Evolutionary conservation across 2,113 vertebrate species (phyloP).

Genomic region (Gasterosteus aculeatus): DNA sequence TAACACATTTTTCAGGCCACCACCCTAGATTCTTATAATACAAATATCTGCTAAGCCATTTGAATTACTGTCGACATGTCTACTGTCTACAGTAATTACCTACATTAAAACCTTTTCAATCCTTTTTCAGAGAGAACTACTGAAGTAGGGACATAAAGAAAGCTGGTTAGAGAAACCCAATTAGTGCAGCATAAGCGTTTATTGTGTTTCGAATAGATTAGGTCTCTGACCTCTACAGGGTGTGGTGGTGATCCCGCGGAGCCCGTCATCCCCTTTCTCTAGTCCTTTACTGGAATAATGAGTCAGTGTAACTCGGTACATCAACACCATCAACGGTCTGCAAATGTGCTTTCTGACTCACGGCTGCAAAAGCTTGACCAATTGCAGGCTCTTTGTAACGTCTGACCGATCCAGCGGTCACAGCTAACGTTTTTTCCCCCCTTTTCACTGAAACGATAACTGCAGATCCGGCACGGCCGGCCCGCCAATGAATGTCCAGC

Average conservation of each 20-base stretch:
- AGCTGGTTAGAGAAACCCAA: conserved; percentile 13
- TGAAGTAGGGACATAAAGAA: neutral
- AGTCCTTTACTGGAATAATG: conserved; percentile 68
- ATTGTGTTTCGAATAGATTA: conserved; percentile 30
- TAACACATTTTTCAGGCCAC: neutral
- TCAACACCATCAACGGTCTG: conserved; percentile 35
- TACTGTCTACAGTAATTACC: neutral
- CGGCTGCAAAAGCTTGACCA: neutral
- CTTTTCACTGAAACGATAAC: conserved; percentile 31
- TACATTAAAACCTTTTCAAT: neutral
- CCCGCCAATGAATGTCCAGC: conserved; percentile 37
- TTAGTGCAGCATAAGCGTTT: neutral
- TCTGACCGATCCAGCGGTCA: conserved; percentile 26
- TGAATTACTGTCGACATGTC: conserved; percentile 17
- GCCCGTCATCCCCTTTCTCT: conserved; percentile 18
- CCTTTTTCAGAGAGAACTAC: conserved; percentile 10
- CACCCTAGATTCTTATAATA: neutral
- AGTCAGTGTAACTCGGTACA: conserved; percentile 54
- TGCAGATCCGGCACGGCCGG: conserved; percentile 40
- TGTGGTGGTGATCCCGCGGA: conserved; percentile 20
- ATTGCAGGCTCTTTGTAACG: conserved; percentile 7
- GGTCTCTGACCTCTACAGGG: conserved; percentile 43
- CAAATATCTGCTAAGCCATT: neutral
- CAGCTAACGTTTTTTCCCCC: neutral
- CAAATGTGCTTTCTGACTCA: conserved; percentile 34